Evolutionary conservation across 2,888 invertebrate genomes (phyloP).

Genomic region (Clivina fossor): DNA sequence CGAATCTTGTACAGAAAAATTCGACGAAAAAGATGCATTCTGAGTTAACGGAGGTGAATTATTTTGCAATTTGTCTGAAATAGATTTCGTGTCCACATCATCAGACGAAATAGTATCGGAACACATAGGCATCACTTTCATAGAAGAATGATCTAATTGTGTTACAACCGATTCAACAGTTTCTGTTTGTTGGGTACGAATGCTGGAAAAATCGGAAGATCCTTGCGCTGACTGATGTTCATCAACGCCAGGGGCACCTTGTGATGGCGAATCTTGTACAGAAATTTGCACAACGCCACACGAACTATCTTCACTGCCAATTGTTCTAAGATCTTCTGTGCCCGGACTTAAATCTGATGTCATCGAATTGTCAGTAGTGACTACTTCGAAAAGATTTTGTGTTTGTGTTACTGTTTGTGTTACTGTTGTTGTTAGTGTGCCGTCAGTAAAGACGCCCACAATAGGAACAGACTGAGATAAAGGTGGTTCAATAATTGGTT

Average conservation of each 20-base stretch:
- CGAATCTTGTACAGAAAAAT: slow-evolving; percentile 1
- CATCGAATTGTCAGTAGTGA: slow-evolving; percentile 35
- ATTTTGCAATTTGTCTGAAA: background rate
- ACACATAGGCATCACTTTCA: slow-evolving; percentile 7
- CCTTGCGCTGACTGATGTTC: slow-evolving; percentile 43
- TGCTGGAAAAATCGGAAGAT: slow-evolving; percentile 36
- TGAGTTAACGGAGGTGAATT: background rate
- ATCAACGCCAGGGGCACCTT: slow-evolving; percentile 57
- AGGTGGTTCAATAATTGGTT: slow-evolving; percentile 51
- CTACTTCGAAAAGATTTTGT: slow-evolving; percentile 23
- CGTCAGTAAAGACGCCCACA: slow-evolving; percentile 13
- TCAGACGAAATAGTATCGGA: background rate
- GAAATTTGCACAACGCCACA: slow-evolving; percentile 65
- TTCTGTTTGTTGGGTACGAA: slow-evolving; percentile 46
- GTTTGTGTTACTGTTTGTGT: slow-evolving; percentile 39
- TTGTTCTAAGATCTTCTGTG: slow-evolving; percentile 68
- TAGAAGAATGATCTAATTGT: background rate
- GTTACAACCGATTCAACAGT: too few species aligned
- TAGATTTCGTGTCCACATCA: background rate
- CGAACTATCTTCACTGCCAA: slow-evolving; percentile 77
- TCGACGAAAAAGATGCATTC: slow-evolving; percentile 1
- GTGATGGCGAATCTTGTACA: slow-evolving; percentile 60
- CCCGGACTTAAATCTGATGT: slow-evolving; percentile 60
- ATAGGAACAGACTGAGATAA: slow-evolving; percentile 45
- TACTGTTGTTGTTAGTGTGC: slow-evolving; percentile 37